Evolutionary conservation across 2,888 invertebrate species (phyloP).

Genomic region (Allolobophora icterica): DNA sequence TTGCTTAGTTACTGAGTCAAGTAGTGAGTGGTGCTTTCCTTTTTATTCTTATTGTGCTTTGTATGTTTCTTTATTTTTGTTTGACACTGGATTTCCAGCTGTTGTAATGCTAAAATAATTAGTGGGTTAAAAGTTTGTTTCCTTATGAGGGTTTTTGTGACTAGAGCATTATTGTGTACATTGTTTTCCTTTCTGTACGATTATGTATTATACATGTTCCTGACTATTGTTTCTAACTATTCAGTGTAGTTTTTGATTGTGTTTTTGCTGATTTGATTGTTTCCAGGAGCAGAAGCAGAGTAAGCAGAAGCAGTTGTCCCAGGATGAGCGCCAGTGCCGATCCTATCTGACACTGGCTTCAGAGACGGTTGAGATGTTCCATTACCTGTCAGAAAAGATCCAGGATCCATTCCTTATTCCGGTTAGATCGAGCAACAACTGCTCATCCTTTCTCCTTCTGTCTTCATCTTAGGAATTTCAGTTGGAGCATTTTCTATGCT

Average conservation of each 20-base stretch:
- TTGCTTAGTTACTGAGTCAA: too few species aligned
- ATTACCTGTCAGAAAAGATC: constrained; percentile 88
- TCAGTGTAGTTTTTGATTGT: not conserved
- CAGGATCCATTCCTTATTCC: constrained; percentile 91
- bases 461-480: not conserved
- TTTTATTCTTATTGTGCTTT: too few species aligned
- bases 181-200: not conserved
- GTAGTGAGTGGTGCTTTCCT: too few species aligned
- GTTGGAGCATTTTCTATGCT: not conserved
- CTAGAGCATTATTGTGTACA: not conserved
- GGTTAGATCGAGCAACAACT: constrained; percentile 53
- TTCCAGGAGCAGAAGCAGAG: constrained; percentile 62
- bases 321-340: constrained; percentile 63
- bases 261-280: not conserved
- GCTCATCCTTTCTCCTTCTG: not conserved
- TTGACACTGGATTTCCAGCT: not conserved
- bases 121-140: not conserved
- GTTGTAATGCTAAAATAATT: not conserved
- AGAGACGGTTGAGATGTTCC: constrained; percentile 97
- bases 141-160: not conserved
- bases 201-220: too few species aligned
- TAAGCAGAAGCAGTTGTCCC: constrained; percentile 64
- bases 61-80: too few species aligned
- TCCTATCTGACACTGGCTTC: constrained; percentile 89
- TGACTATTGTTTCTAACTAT: not conserved